Base-by-base conservation (phyloP, 1,140 invertebrate genomes). In the Eriosoma lanigerum region DNA sequence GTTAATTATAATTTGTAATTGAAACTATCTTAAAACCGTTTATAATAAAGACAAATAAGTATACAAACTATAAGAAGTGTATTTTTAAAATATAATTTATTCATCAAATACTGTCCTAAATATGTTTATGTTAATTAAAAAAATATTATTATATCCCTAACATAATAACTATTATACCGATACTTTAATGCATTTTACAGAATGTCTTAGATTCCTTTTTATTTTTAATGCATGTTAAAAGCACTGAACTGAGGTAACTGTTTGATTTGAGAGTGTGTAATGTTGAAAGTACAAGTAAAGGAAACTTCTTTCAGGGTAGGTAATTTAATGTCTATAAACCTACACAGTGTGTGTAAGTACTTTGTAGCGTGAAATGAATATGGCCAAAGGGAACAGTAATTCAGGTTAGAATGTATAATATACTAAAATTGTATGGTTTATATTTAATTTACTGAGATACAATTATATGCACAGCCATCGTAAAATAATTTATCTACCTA, bases 261-360 rank as follows among this genome's bases (percentile, higher is more conserved):
- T 73, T 56, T 15, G 70, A 54, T 54, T 54, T 17, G 19, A 73
- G 52, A 54, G 50, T 32, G 70, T 73, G 32, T 5, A 54, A 15
- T 54, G 70, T 73, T 32, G 50, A 73, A 73, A 73, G 32, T 54
- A n/a, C 70, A 12, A 73, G 70, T 56, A 21, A 73, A 73, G 32
- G 29, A 73, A 73, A 73, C 26, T 73, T 73, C 52, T 21, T 24
- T 54, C 9, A 32, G 52, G 52, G 26, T 73, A 73, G 52, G 26
- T 73, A 73, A 73, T 54, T 68, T 73, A 73, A 73, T 73, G 50
- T 73, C 70, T 54, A 73, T 10, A 19, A 73, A 73, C 26, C 24
- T 21, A 56, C 26, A 21, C 12, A 38, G 32, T 38, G 32, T 38
- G 32, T 3, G 32, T 32, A 26, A 21, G 24, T 73, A 54, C 26